These are phyloP conservation scores for Macropis europaea DNA, from an alignment of 2,888 invertebrate species.

Conservation along the genomic window DNA sequence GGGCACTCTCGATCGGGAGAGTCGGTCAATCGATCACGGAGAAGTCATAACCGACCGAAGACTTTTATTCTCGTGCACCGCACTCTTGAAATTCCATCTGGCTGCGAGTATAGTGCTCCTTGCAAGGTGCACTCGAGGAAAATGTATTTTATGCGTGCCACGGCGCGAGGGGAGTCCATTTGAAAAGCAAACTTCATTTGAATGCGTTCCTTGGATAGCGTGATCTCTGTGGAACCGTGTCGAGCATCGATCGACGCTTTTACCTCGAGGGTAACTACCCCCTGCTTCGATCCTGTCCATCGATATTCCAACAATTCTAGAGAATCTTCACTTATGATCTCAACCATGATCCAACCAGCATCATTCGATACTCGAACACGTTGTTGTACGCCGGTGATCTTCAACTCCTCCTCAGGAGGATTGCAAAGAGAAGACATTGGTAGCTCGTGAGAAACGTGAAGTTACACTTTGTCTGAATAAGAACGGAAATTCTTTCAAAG, in stretches of 20 bases:
- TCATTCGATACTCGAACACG: too few relatives aligned
- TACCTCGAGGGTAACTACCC: background rate
- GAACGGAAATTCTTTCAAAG: too few relatives aligned
- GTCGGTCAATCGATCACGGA: constrained; percentile 27
- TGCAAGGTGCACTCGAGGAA: constrained; percentile 26
- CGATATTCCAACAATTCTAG: constrained; percentile 1
- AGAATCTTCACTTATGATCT: background rate
- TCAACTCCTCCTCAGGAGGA: too few relatives aligned
- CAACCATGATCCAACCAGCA: too few relatives aligned
- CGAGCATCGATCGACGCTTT: constrained; percentile 26
- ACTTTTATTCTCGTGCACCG: constrained; percentile 42
- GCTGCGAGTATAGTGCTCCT: constrained; percentile 13
- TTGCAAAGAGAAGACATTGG: too few relatives aligned
- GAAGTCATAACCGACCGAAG: constrained; percentile 33
- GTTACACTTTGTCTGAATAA: too few relatives aligned
- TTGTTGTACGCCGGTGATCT: too few relatives aligned
- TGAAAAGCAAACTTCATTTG: constrained; percentile 54
- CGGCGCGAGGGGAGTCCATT: constrained; percentile 36
- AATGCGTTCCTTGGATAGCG: constrained; percentile 38
- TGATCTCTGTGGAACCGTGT: constrained; percentile 28
- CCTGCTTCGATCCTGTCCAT: constrained; percentile 4
- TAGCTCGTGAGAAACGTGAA: too few relatives aligned
- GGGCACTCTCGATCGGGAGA: background rate
- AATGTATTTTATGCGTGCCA: constrained; percentile 44
- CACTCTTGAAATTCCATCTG: constrained; percentile 48